Percentiles rank a stretch among this genome's conserved stretches.
Evolutionary conservation across 2,888 invertebrate species (phyloP).

Genomic region (Drosophila vallismaia): DNA sequence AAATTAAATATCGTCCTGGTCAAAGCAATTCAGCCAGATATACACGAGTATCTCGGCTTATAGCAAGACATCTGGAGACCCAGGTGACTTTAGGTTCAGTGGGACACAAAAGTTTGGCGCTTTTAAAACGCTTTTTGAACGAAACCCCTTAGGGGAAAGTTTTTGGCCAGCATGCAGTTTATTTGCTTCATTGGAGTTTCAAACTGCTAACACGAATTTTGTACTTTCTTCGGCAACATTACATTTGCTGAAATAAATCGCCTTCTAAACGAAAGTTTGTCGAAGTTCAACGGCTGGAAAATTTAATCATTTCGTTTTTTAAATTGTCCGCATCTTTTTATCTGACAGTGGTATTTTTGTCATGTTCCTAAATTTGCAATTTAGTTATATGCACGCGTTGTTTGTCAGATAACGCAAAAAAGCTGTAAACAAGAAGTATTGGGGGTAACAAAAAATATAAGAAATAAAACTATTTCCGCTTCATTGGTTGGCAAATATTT

Average conservation of each 20-base stretch:
- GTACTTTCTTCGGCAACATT: constrained; percentile 17
- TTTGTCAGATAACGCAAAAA: constrained; percentile 6
- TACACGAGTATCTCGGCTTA: not conserved
- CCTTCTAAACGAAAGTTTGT: constrained; percentile 3
- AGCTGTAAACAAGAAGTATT: constrained; percentile 27
- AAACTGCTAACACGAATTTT: constrained; percentile 14
- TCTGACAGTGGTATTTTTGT: constrained; percentile 2
- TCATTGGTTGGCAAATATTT: constrained; percentile 45
- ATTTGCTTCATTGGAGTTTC: constrained; percentile 29
- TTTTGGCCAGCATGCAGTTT: constrained; percentile 23
- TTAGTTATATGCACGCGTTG: constrained; percentile 1
- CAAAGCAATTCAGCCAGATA: constrained; percentile 1
- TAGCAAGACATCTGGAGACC: not conserved
- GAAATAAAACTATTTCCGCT: constrained; percentile 46
- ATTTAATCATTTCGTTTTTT: constrained; percentile 2
- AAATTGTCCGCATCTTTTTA: not conserved
- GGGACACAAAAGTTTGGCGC: constrained; percentile 11
- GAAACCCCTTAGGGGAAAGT: constrained; percentile 45
- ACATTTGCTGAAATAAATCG: constrained; percentile 35
- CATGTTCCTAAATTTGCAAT: constrained; percentile 37
- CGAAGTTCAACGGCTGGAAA: constrained; percentile 24
- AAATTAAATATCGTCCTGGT: constrained; percentile 3
- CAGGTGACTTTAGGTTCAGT: not conserved
- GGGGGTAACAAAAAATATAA: constrained; percentile 17
- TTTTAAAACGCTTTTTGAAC: constrained; percentile 51